Conservation (phyloP, 2,888 invertebrate genomes). For the Eristalis intricaria region DNA sequence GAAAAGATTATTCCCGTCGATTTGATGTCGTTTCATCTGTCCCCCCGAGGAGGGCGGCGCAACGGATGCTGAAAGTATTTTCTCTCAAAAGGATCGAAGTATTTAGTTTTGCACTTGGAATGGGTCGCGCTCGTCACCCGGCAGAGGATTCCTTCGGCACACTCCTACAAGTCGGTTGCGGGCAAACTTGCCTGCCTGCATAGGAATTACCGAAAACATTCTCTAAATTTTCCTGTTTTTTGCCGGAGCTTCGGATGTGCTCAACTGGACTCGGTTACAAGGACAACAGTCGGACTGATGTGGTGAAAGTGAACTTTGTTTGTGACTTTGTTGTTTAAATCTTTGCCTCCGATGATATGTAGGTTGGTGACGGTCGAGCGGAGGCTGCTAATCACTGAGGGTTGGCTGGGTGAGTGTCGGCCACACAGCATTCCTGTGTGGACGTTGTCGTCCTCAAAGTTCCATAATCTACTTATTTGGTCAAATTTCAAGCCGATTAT, state of each 20-base stretch:
- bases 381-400: constrained; percentile 36
- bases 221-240: constrained; percentile 7
- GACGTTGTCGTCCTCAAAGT: constrained; percentile 17
- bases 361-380: background rate
- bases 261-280: constrained; percentile 41
- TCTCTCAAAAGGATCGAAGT: constrained; percentile 43
- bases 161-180: background rate
- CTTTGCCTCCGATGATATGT: constrained; percentile 3
- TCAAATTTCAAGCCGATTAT: constrained; percentile 68
- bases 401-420: constrained; percentile 20
- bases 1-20: constrained; percentile 55
- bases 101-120: constrained; percentile 50
- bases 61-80: constrained; percentile 39
- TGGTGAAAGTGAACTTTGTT: constrained; percentile 45
- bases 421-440: constrained; percentile 4
- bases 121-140: constrained; percentile 20
- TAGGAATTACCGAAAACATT: constrained; percentile 31
- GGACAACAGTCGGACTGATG: background rate
- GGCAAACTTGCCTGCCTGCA: constrained; percentile 25
- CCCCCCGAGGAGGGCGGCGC: background rate
- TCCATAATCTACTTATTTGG: constrained; percentile 63
- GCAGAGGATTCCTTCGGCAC: constrained; percentile 31
- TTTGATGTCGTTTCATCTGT: constrained; percentile 38
- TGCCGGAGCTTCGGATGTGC: background rate
- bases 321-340: constrained; percentile 47